Evolutionary conservation across 2,113 vertebrate species (phyloP), one percentile per base, ranked within the genome.

Genomic region (Scortum barcoo): DNA sequence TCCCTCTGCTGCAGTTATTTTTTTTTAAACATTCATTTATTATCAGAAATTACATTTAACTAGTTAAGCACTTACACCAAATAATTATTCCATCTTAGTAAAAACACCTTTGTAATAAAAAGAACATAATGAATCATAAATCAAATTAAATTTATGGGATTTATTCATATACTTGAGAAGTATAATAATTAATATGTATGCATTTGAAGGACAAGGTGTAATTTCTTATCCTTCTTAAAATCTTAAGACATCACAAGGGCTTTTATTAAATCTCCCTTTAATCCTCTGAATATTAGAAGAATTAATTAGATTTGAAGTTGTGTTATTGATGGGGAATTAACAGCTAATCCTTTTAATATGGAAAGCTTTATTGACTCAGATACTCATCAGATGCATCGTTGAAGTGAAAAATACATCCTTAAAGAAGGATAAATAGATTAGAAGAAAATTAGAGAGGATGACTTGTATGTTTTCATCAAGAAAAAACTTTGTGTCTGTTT

Each of bases 251-350:
- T 73, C 38, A 56, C 22, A 42, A 11, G 46, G 46, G 9, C n/a
- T 81, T 76, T 82, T 24, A 66, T 58, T 81, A 48, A 66, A 77
- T 81, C 50, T 10, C 19, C 71, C 40, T 28, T 44, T 16, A 84
- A 84, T 68, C 48, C 76, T 72, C 46, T 1, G 24, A 56, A 46
- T 86, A 80, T 86, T 62, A 72, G 28, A 20, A 36, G 80, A 87
- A 80, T 82, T 83, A 76, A 86, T 90, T 71, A 72, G 33, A 86
- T 72, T 40, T 62, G 8, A 36, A 38, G 58, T 81, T 74, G 63
- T 78, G 70, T 81, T 72, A 85, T 85, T 85, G 74, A 88, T 76
- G n/a, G 48, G 73, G 76, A 84, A 80, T 88, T 77, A 88, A 40
- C 26, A 40, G 9, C 11, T 83, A 89, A 89, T 91, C 90, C 79